phyloP scores from a whole-genome alignment of 2,888 invertebrate species.

The Deroplatys truncata region DNA sequence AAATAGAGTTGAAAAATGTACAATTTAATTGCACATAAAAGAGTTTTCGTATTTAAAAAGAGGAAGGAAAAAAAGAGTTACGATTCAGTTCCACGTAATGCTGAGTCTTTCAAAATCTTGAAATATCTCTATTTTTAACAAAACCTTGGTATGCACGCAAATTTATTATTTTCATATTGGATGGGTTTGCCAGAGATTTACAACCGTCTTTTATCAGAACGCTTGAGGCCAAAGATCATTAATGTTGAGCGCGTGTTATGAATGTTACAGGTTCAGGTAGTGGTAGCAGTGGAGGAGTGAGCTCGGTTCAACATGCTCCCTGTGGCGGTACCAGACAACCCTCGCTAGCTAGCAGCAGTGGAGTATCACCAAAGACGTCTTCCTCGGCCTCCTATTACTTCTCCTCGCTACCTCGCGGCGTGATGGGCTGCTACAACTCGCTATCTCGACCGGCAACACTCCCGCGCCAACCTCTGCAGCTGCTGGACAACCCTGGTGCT shows the following conservation, averaged over 20 bases:
- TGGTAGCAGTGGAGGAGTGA: constrained; percentile 29
- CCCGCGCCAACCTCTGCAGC: constrained; percentile 48
- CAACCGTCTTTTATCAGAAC: no score
- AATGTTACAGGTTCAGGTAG: constrained; percentile 29
- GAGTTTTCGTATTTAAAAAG: no score
- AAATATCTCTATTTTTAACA: no score
- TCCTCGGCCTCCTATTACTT: constrained; percentile 38
- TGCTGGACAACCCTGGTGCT: constrained; percentile 38
- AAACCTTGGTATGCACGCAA: no score
- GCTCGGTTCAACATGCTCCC: constrained; percentile 25
- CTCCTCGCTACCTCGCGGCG: constrained; percentile 50
- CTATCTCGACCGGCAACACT: constrained; percentile 48
- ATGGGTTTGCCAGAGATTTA: no score
- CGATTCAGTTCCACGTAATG: no score
- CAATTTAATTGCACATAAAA: no score
- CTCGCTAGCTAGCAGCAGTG: constrained; percentile 24
- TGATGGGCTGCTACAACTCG: constrained; percentile 45
- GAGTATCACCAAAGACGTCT: constrained; percentile 20
- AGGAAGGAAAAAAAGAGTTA: no score
- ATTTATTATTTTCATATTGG: no score
- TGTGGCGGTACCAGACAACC: constrained; percentile 13
- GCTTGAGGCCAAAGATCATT: no score
- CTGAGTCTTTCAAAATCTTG: no score
- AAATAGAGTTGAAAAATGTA: no score
- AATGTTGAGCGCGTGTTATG: background rate